Conservation (phyloP, 2,888 invertebrate species). For the Carabus problematicus region DNA sequence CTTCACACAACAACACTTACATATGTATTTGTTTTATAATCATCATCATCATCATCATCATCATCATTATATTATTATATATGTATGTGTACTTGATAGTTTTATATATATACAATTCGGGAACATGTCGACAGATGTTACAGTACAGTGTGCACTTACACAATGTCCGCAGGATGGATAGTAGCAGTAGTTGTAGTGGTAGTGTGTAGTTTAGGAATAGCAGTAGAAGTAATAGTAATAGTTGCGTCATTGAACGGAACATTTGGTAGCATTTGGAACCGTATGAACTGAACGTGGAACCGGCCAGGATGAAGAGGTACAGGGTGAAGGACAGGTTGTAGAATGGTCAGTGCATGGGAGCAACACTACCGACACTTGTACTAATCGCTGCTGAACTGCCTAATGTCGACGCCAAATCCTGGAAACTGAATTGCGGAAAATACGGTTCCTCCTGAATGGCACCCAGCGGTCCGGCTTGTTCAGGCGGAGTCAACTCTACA, state of each 20-base stretch:
- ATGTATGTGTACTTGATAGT: conserved; percentile 9
- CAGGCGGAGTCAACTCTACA: conserved; percentile 95
- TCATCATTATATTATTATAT: conserved; percentile 10
- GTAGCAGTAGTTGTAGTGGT: too few relatives aligned
- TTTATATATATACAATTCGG: neutral
- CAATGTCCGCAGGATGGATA: too few relatives aligned
- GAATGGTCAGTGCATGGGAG: conserved; percentile 57
- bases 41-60: conserved; percentile 20
- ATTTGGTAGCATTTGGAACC: too few relatives aligned
- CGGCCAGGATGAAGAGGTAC: neutral
- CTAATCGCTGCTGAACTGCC: conserved; percentile 69
- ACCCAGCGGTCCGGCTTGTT: conserved; percentile 66
- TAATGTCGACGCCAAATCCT: conserved; percentile 71
- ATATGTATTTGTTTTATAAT: conserved; percentile 30
- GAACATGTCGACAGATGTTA: neutral
- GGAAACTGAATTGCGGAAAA: conserved; percentile 86
- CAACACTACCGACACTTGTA: conserved; percentile 67
- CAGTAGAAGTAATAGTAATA: too few relatives aligned
- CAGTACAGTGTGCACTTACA: neutral
- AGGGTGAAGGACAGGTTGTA: neutral
- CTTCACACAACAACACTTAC: conserved; percentile 40
- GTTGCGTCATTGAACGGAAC: too few relatives aligned
- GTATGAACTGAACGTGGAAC: neutral
- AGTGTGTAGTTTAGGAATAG: too few relatives aligned
- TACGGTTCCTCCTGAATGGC: conserved; percentile 75